Evolutionary conservation across 2,888 invertebrate genomes (phyloP), one percentile per base, ranked within the genome.

Genomic region (Kuschelorhynchus macadamiae): DNA sequence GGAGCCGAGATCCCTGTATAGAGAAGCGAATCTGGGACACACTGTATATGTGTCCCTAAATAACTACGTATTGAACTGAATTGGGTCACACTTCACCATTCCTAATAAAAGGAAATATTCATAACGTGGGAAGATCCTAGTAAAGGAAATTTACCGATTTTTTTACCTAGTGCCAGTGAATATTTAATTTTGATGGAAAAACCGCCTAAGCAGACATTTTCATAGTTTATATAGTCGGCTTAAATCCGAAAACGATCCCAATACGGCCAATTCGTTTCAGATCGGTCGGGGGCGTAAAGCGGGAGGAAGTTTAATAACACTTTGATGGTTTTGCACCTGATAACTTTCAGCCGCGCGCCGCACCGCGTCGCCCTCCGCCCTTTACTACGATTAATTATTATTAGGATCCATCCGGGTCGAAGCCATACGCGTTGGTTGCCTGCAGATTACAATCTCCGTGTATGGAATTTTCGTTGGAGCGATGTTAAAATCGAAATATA

Each of bases 141-240:
- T n/a, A n/a, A n/a, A n/a, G n/a, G n/a, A n/a, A n/a, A n/a, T n/a
- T n/a, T n/a, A n/a, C n/a, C n/a, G n/a, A n/a, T n/a, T n/a, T n/a
- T n/a, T n/a, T n/a, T n/a, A n/a, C n/a, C n/a, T n/a, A n/a, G n/a
- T n/a, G n/a, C n/a, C n/a, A n/a, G n/a, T n/a, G n/a, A n/a, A n/a
- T n/a, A n/a, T n/a, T n/a, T n/a, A n/a, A n/a, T n/a, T n/a, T n/a
- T n/a, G n/a, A n/a, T n/a, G n/a, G n/a, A n/a, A n/a, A n/a, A n/a
- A n/a, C n/a, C n/a, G n/a, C n/a, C n/a, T n/a, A n/a, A n/a, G n/a
- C n/a, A n/a, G 57, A 66, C 59, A 62, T 65, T 65, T 67, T 62
- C 56, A 49, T 61, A 67, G 47, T 61, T 61, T 80, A 76, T 80
- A 80, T 79, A 74, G 76, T 70, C 69, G 72, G 78, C 76, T 79